These are phyloP conservation scores for Megamerina dolium DNA, from an alignment of 2,888 invertebrate genomes.

Conservation along the genomic window DNA sequence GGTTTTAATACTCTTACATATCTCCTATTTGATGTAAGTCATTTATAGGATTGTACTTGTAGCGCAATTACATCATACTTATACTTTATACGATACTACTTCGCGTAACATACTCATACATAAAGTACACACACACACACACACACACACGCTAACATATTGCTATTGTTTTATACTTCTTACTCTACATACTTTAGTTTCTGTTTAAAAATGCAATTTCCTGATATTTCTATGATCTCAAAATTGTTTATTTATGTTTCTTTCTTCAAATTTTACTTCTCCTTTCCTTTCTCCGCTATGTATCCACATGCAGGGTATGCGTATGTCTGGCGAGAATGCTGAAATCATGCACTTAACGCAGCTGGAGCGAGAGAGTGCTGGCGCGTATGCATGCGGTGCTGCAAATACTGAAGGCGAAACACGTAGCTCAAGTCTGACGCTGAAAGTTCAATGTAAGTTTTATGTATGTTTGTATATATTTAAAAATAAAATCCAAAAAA, in stretches of 20 bases:
- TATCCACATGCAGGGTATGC: slow-evolving; percentile 43
- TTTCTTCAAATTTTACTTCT: background rate
- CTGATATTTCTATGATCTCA: slow-evolving; percentile 1
- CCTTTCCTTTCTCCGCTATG: background rate
- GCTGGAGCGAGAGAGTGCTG: slow-evolving; percentile 64
- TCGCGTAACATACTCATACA: no score
- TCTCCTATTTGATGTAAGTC: no score
- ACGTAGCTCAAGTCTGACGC: slow-evolving; percentile 64
- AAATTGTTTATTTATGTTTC: background rate
- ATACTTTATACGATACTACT: no score
- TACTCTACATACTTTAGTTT: no score
- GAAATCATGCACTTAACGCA: slow-evolving; percentile 62
- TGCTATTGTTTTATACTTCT: no score
- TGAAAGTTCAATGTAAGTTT: slow-evolving; percentile 75
- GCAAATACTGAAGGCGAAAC: slow-evolving; percentile 75
- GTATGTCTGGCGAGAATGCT: slow-evolving; percentile 49
- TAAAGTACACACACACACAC: background rate
- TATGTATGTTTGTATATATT: no score
- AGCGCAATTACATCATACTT: no score
- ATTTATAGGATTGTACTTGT: no score
- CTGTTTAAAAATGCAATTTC: slow-evolving; percentile 14
- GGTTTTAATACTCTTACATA: no score
- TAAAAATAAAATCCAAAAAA: slow-evolving; percentile 6
- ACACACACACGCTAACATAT: no score
- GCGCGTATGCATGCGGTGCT: slow-evolving; percentile 76